Conservation (phyloP, 2,797 vertebrate genomes). For the Platalea minor region DNA sequence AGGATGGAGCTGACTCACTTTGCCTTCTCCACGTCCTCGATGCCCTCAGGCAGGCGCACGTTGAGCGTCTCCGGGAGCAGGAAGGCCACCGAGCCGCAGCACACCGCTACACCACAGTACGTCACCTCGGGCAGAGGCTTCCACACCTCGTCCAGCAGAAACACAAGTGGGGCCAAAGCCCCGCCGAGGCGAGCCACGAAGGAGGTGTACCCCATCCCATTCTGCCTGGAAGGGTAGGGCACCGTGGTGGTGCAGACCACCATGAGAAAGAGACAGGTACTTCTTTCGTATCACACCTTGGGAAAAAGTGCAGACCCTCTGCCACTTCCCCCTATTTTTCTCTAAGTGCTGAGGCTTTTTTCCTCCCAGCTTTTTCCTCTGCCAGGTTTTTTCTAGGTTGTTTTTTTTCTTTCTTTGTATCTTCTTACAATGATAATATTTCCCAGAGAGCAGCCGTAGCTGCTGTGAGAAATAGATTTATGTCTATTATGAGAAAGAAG, state of each 20-base stretch:
- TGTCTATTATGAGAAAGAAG: background rate
- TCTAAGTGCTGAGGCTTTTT: background rate
- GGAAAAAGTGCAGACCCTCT: background rate
- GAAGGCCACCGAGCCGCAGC: slow-evolving; percentile 72
- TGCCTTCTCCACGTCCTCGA: slow-evolving; percentile 82
- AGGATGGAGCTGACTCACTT: slow-evolving; percentile 61
- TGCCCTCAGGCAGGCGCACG: slow-evolving; percentile 82
- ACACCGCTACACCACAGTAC: slow-evolving; percentile 69
- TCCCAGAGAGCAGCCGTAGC: background rate
- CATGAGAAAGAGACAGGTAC: background rate
- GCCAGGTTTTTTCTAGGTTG: background rate
- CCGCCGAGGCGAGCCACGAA: slow-evolving; percentile 82
- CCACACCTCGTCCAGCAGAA: slow-evolving; percentile 85
- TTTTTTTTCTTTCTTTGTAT: accelerated
- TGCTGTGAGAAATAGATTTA: background rate
- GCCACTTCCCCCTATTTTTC: background rate
- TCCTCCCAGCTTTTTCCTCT: background rate
- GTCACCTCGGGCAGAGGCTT: slow-evolving; percentile 77
- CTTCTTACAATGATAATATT: background rate
- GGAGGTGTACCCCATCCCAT: slow-evolving; percentile 84
- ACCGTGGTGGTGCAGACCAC: background rate
- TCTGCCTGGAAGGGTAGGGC: slow-evolving; percentile 80
- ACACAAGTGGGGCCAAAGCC: slow-evolving; percentile 83
- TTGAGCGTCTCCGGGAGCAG: slow-evolving; percentile 82
- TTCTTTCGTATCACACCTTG: background rate